These are phyloP conservation scores for Corythoichthys intestinalis DNA, from an alignment of 2,113 vertebrate species.

Conservation along the genomic window DNA sequence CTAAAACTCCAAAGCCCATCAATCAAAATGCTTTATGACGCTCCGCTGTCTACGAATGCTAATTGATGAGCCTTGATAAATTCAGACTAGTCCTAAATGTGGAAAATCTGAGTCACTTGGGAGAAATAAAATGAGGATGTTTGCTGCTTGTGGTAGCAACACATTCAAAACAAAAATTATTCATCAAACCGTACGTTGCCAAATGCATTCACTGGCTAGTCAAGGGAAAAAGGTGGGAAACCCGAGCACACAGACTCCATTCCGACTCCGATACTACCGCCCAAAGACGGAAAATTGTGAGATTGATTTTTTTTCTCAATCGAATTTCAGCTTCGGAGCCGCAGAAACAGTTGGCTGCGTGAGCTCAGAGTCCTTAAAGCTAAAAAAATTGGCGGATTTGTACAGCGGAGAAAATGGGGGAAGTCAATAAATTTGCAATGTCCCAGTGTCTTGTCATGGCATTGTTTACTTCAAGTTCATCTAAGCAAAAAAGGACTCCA, in stretches of 20 bases:
- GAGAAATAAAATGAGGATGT: slow-evolving; percentile 6
- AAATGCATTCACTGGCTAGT: slow-evolving; percentile 3
- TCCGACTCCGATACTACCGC: neutral
- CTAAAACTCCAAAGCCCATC: neutral
- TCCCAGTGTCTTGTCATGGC: too few species aligned
- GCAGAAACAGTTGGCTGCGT: too few species aligned
- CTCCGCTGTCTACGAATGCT: neutral
- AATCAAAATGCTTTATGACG: neutral
- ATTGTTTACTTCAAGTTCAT: too few species aligned
- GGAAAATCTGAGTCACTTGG: slow-evolving; percentile 26
- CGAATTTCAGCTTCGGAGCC: too few species aligned
- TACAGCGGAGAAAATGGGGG: too few species aligned
- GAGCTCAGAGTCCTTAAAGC: too few species aligned
- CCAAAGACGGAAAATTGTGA: too few species aligned
- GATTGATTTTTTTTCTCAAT: too few species aligned
- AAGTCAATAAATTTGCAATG: too few species aligned
- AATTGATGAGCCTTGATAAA: neutral
- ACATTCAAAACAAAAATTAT: slow-evolving; percentile 30
- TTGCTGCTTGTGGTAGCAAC: slow-evolving; percentile 21
- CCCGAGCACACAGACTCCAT: neutral
- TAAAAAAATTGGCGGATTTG: too few species aligned
- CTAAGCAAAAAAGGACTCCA: too few species aligned
- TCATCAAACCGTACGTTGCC: slow-evolving; percentile 14
- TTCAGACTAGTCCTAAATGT: slow-evolving; percentile 10
- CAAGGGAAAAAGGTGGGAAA: neutral